A percentile compares a stretch with the other conserved stretches of the same genome.
Evolutionary conservation across 2,113 vertebrate species (phyloP).

Genomic region (Amblyornis subalaris): DNA sequence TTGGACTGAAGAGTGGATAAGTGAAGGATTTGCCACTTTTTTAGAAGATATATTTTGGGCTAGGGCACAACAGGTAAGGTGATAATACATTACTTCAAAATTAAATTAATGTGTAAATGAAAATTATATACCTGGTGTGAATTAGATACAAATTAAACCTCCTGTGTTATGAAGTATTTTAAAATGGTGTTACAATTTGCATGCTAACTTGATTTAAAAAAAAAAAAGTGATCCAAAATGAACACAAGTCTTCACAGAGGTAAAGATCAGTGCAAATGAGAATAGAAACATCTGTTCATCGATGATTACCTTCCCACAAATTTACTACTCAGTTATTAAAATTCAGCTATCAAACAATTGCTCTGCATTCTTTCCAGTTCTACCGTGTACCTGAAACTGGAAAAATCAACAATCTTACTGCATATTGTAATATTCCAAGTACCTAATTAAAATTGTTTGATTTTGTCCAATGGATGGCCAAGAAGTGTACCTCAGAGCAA

Average conservation of each 20-base stretch:
- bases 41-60: slow-evolving; percentile 92
- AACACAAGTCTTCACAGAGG: neutral
- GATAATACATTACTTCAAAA: neutral
- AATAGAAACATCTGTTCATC: neutral
- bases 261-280: neutral
- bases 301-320: neutral
- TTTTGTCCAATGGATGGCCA: neutral
- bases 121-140: neutral
- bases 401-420: neutral
- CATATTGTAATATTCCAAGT: neutral
- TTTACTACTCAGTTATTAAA: neutral
- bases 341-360: neutral
- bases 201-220: neutral
- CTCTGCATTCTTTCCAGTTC: neutral
- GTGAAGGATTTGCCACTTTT: slow-evolving; percentile 94
- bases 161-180: neutral
- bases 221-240: neutral
- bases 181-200: neutral
- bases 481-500: neutral
- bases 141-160: neutral
- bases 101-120: neutral
- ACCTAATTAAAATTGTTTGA: neutral
- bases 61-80: slow-evolving; percentile 81
- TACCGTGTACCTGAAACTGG: neutral
- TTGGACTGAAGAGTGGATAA: slow-evolving; percentile 98